A percentile compares a stretch with the other conserved stretches of the same genome.
Evolutionary conservation across 2,888 invertebrate genomes (phyloP).

Genomic region (Blomia tropicalis): DNA sequence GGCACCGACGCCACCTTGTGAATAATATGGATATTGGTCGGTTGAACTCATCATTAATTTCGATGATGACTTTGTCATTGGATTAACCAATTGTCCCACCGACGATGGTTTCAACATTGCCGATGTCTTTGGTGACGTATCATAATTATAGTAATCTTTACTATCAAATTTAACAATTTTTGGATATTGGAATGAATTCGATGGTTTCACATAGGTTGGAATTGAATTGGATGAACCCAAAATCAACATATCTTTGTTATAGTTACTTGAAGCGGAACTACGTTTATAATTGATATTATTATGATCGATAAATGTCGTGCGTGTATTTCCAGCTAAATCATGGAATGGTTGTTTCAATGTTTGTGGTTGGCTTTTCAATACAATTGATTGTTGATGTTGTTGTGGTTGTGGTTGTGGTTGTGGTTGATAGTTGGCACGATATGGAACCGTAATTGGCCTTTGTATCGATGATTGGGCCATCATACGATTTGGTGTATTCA

Average conservation of each 20-base stretch:
- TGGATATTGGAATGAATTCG: not conserved
- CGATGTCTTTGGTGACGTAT: not conserved
- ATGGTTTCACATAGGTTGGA: not conserved
- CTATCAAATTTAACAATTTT: not conserved
- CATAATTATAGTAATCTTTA: not conserved
- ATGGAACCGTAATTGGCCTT: not conserved
- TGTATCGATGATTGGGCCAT: no score
- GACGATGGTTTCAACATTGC: no score
- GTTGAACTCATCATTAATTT: not conserved
- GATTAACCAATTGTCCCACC: no score
- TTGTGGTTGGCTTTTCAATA: not conserved
- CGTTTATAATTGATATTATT: not conserved
- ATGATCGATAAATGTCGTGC: not conserved
- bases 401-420: not conserved
- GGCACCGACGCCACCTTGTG: constrained; percentile 6
- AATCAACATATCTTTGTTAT: constrained; percentile 12
- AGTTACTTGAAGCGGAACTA: not conserved
- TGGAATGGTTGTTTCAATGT: not conserved
- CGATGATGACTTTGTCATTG: not conserved
- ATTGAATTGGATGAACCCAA: not conserved
- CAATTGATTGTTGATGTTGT: not conserved
- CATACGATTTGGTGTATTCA: no score
- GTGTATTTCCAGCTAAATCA: not conserved
- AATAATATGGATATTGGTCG: not conserved
- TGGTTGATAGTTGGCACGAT: not conserved